Base-by-base conservation (phyloP, 2,113 vertebrate species). In the Vulpes vulpes region DNA sequence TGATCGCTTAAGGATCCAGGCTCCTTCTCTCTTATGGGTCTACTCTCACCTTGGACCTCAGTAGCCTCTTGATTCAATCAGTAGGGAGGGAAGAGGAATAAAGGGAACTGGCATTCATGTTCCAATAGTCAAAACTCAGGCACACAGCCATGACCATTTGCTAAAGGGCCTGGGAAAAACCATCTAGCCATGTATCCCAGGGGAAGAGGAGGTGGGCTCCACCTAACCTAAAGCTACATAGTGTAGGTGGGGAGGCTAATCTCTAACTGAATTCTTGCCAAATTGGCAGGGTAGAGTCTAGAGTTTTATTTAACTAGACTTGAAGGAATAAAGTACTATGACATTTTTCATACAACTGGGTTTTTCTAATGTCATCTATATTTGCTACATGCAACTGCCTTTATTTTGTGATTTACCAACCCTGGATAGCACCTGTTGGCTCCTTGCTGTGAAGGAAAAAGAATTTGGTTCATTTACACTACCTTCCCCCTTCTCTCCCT, bases 261-360 rank as follows among this genome's bases (percentile, higher is more conserved):
- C 7, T 3, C n/a, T 43, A 35, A 71, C 9, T 60, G 59, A 73
- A 71, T 73, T 89, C 49, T 76, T 90, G n/a, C 43, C 76, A 69
- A n/a, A 80, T 59, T 79, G 8, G 10, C 17, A 9, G 2, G 35
- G 20, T 55, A 83, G 62, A 73, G 12, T 73, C 30, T 43, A 8
- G 4, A 62, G 11, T 38, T 62, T 85, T 20, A 79, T 60, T 86
- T 79, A 49, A 92, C 15, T 74, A 53, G 14, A 65, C 27, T 67
- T 65, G 30, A 87, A 88, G 43, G 49, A 90, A 91, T 65, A 83
- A 78, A 91, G 51, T 74, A 82, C 30, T 62, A 12, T 89, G 43
- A 43, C 15, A 65, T 89, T 83, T 92, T 38, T 74, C 69, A 92
- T 55, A 71, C 22, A 93, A 11, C 38, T 71, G 9, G 27, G 59